A percentile compares a stretch with the other conserved stretches of the same genome.
These are phyloP conservation scores for Lymantria dispar DNA, from an alignment of 2,888 invertebrate species.

Conservation along the genomic window DNA sequence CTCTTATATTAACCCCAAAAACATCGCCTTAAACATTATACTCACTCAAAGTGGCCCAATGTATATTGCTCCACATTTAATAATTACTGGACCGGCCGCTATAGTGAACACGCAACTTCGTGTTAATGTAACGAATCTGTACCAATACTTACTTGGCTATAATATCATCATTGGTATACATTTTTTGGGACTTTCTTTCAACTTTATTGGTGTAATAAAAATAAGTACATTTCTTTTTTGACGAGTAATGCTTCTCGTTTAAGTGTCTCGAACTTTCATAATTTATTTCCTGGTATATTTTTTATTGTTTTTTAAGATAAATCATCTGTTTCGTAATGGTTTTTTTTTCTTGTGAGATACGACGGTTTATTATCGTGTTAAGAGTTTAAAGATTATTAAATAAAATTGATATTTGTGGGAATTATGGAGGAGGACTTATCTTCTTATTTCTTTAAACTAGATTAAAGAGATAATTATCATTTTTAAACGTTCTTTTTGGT, in stretches of 20 bases:
- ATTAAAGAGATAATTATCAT: too few relatives aligned
- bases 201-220: slow-evolving; percentile 1
- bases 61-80: slow-evolving; percentile 26
- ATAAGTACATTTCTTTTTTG: background rate
- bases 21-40: slow-evolving; percentile 25
- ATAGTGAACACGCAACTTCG: background rate
- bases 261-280: background rate
- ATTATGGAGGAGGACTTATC: too few relatives aligned
- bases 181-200: slow-evolving; percentile 3
- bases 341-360: too few relatives aligned
- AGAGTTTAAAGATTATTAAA: too few relatives aligned
- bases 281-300: too few relatives aligned
- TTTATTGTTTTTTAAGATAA: too few relatives aligned
- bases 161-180: background rate
- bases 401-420: too few relatives aligned
- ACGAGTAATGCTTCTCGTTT: background rate
- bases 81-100: slow-evolving; percentile 18
- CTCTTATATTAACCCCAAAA: slow-evolving; percentile 1
- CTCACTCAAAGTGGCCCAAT: slow-evolving; percentile 17
- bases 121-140: slow-evolving; percentile 7
- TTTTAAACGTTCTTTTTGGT: too few relatives aligned
- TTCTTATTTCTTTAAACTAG: too few relatives aligned
- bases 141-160: background rate
- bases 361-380: too few relatives aligned
- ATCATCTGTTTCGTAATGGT: too few relatives aligned